phyloP scores from a whole-genome alignment of 2,888 invertebrate species.

The Chromoteleia sp. region DNA sequence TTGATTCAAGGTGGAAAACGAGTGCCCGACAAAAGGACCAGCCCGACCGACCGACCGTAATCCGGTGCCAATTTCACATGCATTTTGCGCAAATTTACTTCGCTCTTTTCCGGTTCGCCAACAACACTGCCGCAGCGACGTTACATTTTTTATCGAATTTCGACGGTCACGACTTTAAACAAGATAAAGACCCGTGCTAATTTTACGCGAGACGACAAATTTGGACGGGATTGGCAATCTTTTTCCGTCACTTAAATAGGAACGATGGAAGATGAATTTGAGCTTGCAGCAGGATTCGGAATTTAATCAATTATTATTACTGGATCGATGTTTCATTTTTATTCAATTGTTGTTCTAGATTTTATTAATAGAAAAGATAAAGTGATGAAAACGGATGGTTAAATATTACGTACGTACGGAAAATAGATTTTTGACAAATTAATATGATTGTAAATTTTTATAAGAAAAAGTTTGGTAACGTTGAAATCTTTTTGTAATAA shows the following conservation, averaged over 20 bases:
- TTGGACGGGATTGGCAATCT: slow-evolving; percentile 8
- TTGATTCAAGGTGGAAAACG: slow-evolving; percentile 64
- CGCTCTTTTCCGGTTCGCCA: slow-evolving; percentile 5
- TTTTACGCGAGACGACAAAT: neutral
- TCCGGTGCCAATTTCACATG: slow-evolving; percentile 57
- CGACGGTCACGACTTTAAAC: neutral
- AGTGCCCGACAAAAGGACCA: slow-evolving; percentile 37
- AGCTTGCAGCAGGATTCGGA: no score
- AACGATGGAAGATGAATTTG: no score
- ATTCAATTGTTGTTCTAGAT: no score
- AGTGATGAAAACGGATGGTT: no score
- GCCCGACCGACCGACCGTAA: slow-evolving; percentile 33
- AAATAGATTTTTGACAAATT: no score
- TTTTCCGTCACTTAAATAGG: neutral
- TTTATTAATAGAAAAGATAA: no score
- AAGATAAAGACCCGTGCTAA: neutral
- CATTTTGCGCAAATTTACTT: slow-evolving; percentile 51
- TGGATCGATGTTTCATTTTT: no score
- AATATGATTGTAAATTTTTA: no score
- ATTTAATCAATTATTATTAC: no score
- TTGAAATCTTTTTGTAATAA: no score
- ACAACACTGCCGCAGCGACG: slow-evolving; percentile 27
- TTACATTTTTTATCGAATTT: slow-evolving; percentile 27
- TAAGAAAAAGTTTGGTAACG: no score
- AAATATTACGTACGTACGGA: no score